Base-by-base conservation (phyloP, 2,113 vertebrate genomes). In the Sinocyclocheilus anophthalmus region DNA sequence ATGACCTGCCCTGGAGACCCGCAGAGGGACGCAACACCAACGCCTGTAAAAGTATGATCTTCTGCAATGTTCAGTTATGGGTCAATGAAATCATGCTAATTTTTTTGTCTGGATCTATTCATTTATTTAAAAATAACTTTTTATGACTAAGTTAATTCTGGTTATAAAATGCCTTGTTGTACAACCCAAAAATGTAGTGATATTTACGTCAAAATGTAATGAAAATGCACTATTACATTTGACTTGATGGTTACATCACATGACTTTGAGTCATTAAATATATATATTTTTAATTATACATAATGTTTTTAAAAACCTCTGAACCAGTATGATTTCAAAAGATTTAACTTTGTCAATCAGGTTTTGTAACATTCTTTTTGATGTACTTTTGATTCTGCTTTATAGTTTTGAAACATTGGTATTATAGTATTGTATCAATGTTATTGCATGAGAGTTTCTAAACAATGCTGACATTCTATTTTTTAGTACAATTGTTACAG, bases 21-120 rank as follows among this genome's bases (percentile, higher is more conserved):
- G 98, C 98, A 0, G 97, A 99, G 93, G 98, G 98, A 33, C 96
- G 97, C 76, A 96, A 98, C 85, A 97, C 96, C 87, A 97, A 99
- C 0, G 97, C 97, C 24, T 99, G 98, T 92, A 97, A 97, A 94
- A 98, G 98, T 99, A 93, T 91, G 92, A 85, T 26, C 26, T 24
- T 57, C 10, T 20, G 57, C 75, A 59, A 50, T 22, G 1, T 48
- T 75, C n/a, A 42, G 4, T 39, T 20, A 72, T 12, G 33, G 30
- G 18, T 24, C 22, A 48, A 45, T 45, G 22, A 45, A 75, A 45
- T 75, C 20, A 6, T 6, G 69, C 33, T 10, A 0, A 0, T 24
- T 48, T 45, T 13, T 72, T 42, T 42, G 18, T 73, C 18, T 22
- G 0, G 4, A 73, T 42, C 10, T 45, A 13, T n/a, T 73, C 0